Evolutionary conservation across 2,113 vertebrate genomes (phyloP).

Genomic region (Galemys pyrenaicus): DNA sequence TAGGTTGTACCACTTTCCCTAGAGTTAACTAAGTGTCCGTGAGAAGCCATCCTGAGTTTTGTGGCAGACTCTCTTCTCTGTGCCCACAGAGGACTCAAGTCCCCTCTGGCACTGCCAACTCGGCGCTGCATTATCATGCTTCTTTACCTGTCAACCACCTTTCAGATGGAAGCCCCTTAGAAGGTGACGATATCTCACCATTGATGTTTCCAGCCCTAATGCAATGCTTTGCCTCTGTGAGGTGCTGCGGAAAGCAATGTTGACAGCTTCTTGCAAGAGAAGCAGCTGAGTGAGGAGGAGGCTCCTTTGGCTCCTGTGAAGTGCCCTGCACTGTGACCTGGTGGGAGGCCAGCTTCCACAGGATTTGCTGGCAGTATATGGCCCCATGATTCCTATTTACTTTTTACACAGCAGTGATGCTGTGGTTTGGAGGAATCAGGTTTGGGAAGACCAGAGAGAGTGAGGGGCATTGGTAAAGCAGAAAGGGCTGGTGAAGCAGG

Average conservation of each 20-base stretch:
- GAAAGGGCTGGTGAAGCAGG: not conserved
- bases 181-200: not conserved
- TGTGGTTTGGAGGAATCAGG: not conserved
- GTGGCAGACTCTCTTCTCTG: not conserved
- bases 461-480: not conserved
- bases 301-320: not conserved
- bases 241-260: not conserved
- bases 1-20: not conserved
- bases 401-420: not conserved
- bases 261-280: not conserved
- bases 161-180: not conserved
- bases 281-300: not conserved
- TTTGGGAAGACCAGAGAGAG: not conserved
- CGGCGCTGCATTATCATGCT: rapidly evolving
- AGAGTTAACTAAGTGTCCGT: not conserved
- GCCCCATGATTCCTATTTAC: not conserved
- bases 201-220: not conserved
- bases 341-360: not conserved
- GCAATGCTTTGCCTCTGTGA: not conserved
- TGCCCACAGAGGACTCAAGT: rapidly evolving
- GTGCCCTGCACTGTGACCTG: not conserved
- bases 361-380: not conserved
- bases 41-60: not conserved
- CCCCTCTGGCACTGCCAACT: not conserved
- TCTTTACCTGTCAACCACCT: not conserved